phyloP scores from a whole-genome alignment of 2,797 vertebrate species.

The Pitangus sulphuratus region DNA sequence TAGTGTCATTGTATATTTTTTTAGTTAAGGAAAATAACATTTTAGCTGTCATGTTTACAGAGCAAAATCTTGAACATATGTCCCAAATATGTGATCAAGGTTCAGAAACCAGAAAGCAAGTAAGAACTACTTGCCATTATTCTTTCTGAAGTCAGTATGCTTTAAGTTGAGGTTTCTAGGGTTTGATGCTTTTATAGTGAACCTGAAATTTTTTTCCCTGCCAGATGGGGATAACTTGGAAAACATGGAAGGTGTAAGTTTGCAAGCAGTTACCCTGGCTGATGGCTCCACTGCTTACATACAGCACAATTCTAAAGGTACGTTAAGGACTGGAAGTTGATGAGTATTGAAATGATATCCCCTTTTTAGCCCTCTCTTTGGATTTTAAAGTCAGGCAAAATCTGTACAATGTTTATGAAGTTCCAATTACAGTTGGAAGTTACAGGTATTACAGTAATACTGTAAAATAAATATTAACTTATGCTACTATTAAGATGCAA shows the following conservation, averaged over 20 bases:
- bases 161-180: background rate
- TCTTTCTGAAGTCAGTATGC: background rate
- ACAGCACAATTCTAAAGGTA: conserved; percentile 95
- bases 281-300: conserved; percentile 98
- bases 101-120: background rate
- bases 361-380: background rate
- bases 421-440: background rate
- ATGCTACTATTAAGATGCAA: background rate
- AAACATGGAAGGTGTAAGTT: conserved; percentile 94
- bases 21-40: background rate
- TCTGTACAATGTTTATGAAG: background rate
- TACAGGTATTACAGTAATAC: background rate
- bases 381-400: background rate
- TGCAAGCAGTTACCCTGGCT: conserved; percentile 96
- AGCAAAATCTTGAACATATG: background rate
- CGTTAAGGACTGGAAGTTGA: background rate
- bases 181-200: background rate
- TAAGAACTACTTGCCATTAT: background rate
- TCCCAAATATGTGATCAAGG: background rate
- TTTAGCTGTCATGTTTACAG: background rate
- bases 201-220: background rate
- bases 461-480: background rate
- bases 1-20: background rate
- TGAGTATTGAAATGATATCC: background rate
- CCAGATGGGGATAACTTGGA: conserved; percentile 95